phyloP scores from a whole-genome alignment of 2,797 vertebrate genomes.

The Mormyrus hasselquistii region DNA sequence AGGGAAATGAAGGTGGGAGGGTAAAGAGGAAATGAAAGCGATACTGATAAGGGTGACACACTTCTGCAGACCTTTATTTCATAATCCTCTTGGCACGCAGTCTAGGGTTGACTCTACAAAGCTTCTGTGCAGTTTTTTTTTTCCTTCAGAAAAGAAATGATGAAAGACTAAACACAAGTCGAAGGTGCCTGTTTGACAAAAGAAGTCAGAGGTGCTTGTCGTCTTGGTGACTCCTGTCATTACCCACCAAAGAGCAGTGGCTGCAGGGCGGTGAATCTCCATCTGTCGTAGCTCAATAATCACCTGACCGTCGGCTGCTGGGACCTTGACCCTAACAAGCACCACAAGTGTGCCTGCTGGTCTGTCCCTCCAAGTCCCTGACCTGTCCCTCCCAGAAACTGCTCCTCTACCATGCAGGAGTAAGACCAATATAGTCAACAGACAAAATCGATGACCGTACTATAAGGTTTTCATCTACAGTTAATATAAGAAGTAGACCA shows the following conservation, averaged over 20 bases:
- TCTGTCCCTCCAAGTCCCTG: conserved; percentile 25
- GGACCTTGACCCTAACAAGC: conserved; percentile 48
- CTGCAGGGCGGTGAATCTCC: conserved; percentile 46
- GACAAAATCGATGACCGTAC: background rate
- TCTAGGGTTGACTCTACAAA: background rate
- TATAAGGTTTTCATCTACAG: background rate
- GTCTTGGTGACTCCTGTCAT: background rate
- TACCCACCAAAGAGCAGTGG: conserved; percentile 17
- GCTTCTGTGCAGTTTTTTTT: background rate
- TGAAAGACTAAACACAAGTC: background rate
- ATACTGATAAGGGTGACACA: conserved; percentile 16
- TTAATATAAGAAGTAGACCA: background rate
- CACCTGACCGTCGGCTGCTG: conserved; percentile 51
- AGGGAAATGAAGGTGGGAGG: conserved; percentile 36
- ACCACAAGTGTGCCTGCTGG: conserved; percentile 39
- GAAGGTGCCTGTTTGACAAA: background rate
- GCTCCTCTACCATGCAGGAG: background rate
- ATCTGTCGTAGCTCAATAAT: conserved; percentile 55
- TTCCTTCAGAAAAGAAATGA: background rate
- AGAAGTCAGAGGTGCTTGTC: background rate
- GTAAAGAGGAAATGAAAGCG: conserved; percentile 22
- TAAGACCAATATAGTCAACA: background rate
- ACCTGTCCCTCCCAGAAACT: background rate
- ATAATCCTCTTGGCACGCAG: background rate
- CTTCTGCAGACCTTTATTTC: background rate